A percentile compares a stretch with the other conserved stretches of the same genome.
phyloP scores from a whole-genome alignment of 2,113 vertebrate genomes.

The Neotoma lepida region DNA sequence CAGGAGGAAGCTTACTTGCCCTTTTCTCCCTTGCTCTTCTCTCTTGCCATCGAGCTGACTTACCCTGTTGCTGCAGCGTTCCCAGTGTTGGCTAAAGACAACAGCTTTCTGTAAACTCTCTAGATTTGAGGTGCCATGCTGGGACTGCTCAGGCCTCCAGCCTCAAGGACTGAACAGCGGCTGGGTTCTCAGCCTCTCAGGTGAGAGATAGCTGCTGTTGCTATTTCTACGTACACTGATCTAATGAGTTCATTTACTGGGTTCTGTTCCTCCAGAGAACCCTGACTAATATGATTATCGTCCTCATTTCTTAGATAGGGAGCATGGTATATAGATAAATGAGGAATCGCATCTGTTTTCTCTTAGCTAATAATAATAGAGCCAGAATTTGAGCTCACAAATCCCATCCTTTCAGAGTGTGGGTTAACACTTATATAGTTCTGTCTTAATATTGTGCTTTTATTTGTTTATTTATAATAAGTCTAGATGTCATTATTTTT shows the following conservation, averaged over 20 bases:
- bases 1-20: background rate
- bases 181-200: background rate
- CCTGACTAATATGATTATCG: background rate
- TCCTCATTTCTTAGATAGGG: background rate
- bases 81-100: background rate
- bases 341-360: background rate
- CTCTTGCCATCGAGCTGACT: rapidly evolving
- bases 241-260: background rate
- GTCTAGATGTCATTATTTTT: background rate
- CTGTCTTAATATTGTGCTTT: background rate
- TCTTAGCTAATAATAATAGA: too few relatives aligned
- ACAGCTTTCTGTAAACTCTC: background rate
- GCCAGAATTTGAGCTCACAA: background rate
- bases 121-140: background rate
- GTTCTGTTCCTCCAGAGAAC: background rate
- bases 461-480: background rate
- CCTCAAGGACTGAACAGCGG: background rate
- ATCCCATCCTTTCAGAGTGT: background rate
- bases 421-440: background rate
- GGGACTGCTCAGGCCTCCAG: background rate
- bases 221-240: background rate
- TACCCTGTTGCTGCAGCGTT: background rate
- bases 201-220: background rate
- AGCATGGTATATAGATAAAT: background rate
- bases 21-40: too few relatives aligned